Evolutionary conservation across 1,140 invertebrate genomes (phyloP).

Genomic region (Amphibalanus amphitrite): DNA sequence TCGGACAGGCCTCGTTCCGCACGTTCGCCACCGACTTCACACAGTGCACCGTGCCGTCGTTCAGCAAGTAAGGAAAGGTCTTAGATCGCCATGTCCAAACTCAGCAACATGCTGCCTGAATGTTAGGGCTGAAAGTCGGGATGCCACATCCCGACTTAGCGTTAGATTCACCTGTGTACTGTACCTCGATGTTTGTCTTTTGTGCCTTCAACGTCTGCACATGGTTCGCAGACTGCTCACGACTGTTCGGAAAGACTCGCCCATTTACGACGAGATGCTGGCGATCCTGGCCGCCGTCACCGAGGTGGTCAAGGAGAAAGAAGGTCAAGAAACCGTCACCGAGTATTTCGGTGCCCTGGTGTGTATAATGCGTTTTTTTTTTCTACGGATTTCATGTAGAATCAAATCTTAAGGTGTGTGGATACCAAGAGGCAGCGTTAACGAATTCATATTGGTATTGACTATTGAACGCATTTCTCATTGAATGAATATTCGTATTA

Average conservation of each 20-base stretch:
- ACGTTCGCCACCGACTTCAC: conserved; percentile 81
- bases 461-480: too few relatives aligned
- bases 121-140: too few relatives aligned
- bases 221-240: conserved; percentile 51
- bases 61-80: conserved; percentile 53
- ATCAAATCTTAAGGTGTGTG: too few relatives aligned
- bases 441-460: too few relatives aligned
- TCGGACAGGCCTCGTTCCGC: conserved; percentile 38
- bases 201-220: too few relatives aligned
- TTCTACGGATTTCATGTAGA: too few relatives aligned
- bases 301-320: conserved; percentile 73
- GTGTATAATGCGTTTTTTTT: conserved; percentile 27
- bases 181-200: background rate
- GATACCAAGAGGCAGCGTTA: too few relatives aligned
- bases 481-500: too few relatives aligned
- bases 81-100: too few relatives aligned
- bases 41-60: conserved; percentile 42
- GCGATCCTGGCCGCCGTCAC: conserved; percentile 78
- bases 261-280: conserved; percentile 81
- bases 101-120: too few relatives aligned
- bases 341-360: conserved; percentile 85
- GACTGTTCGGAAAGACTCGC: conserved; percentile 57
- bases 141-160: too few relatives aligned
- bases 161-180: too few relatives aligned
- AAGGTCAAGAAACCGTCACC: conserved; percentile 67